Base-by-base conservation (phyloP, 2,888 invertebrate genomes). In the Clusia tigrina region DNA sequence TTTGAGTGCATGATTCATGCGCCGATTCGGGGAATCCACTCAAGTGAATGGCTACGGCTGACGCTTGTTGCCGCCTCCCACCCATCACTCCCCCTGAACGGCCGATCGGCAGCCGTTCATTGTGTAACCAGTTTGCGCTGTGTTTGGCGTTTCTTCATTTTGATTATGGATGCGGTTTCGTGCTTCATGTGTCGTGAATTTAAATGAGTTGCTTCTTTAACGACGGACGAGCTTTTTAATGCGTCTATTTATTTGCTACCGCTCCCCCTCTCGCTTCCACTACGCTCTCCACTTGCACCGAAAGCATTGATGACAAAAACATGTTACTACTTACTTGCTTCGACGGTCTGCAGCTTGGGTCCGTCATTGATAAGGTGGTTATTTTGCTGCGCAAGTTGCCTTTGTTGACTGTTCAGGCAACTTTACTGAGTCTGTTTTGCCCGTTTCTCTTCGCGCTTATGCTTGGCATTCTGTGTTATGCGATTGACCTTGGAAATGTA, bases 21-120 rank as follows among this genome's bases (percentile, higher is more conserved):
- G 20, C n/a, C 58, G 64, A 70, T 79, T 79, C 76, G 76, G 79
- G 78, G 78, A 79, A 77, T 75, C 79, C 79, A 71, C 48, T 65
- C 72, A 61, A 63, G 57, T 55, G 56, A n/a, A n/a, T n/a, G n/a
- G n/a, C n/a, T n/a, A n/a, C n/a, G n/a, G n/a, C n/a, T n/a, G n/a
- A n/a, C n/a, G n/a, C n/a, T n/a, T 48, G 6, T 48, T 22, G 48
- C 32, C 12, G 12, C 22, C 48, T 22, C 5, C 48, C 48, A 22
- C 12, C 12, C 32, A 32, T 32, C 32, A 5, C 6, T 32, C 32
- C 32, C 5, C 32, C 42, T 42, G n/a, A n/a, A 10, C 42, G 12
- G 3, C n/a, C 42, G 42, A 15, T 6, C 42, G n/a, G n/a, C n/a
- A 32, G 32, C 32, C 12, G 25, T 26, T 17, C 2, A 54, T 56